phyloP scores from a whole-genome alignment of 2,797 vertebrate genomes.

The Chanos chanos region DNA sequence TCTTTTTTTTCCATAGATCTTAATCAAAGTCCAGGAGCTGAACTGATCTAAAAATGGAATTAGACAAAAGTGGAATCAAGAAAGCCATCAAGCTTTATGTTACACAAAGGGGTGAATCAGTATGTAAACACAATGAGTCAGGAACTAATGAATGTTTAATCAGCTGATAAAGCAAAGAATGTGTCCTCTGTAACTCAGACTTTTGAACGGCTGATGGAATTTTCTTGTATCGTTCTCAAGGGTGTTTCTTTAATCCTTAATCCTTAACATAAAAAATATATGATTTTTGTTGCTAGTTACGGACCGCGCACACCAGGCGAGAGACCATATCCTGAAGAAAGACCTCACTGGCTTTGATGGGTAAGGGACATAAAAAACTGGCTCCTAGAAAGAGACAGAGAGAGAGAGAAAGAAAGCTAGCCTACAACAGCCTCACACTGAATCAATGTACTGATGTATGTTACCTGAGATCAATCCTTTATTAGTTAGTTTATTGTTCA shows the following conservation, averaged over 20 bases:
- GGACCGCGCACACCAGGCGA: constrained; percentile 74
- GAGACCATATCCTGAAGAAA: constrained; percentile 79
- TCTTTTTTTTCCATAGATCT: no score
- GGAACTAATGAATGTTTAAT: no score
- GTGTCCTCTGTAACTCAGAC: no score
- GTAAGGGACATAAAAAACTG: constrained; percentile 53
- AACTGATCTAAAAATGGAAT: no score
- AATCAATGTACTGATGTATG: constrained; percentile 4
- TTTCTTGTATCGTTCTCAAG: background rate
- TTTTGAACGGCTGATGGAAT: background rate
- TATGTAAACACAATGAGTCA: no score
- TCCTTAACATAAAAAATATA: background rate
- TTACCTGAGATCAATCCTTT: background rate
- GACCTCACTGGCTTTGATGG: constrained; percentile 78
- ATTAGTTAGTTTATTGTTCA: background rate
- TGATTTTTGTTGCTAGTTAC: constrained; percentile 64
- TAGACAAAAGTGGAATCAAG: no score
- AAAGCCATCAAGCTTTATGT: no score
- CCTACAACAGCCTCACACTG: no score
- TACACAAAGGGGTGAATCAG: no score
- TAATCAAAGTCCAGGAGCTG: no score
- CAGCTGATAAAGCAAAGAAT: no score
- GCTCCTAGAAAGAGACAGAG: background rate
- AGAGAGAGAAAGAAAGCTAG: no score
- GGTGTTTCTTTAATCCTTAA: background rate